Conservation (phyloP, 2,113 vertebrate species). For the Amphiprion percula region DNA sequence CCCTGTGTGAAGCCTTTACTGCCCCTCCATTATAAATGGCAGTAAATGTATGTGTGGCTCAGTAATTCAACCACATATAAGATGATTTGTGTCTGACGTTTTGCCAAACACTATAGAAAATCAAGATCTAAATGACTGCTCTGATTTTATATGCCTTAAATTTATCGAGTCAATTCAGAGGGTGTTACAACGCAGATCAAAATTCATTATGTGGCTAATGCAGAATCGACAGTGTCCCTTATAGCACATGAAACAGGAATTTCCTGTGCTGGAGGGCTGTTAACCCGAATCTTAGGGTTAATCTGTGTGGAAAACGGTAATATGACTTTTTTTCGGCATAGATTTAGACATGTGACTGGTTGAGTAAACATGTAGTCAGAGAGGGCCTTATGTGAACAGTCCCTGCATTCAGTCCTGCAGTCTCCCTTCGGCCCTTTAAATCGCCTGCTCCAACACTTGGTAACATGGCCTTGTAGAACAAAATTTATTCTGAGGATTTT, state of each 20-base stretch:
- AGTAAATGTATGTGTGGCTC: slow-evolving; percentile 39
- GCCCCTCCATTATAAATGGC: slow-evolving; percentile 33
- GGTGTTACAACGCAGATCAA: slow-evolving; percentile 48
- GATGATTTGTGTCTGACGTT: slow-evolving; percentile 22
- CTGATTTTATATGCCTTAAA: slow-evolving; percentile 48
- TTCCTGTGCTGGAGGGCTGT: slow-evolving; percentile 75
- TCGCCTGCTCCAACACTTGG: slow-evolving; percentile 60
- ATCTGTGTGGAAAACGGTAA: slow-evolving; percentile 79
- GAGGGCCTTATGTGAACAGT: slow-evolving; percentile 69
- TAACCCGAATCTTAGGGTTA: slow-evolving; percentile 82
- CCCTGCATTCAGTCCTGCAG: slow-evolving; percentile 76
- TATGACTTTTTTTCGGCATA: slow-evolving; percentile 68
- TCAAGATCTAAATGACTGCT: slow-evolving; percentile 34
- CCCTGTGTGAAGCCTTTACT: slow-evolving; percentile 38
- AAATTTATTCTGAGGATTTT: slow-evolving; percentile 33
- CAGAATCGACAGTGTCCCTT: slow-evolving; percentile 45
- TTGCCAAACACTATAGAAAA: slow-evolving; percentile 30
- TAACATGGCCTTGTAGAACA: slow-evolving; percentile 75
- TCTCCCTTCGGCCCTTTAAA: slow-evolving; percentile 60
- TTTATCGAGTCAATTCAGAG: slow-evolving; percentile 39
- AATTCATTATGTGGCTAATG: slow-evolving; percentile 42
- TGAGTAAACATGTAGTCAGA: slow-evolving; percentile 80
- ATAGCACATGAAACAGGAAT: slow-evolving; percentile 70
- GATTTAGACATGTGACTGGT: slow-evolving; percentile 75
- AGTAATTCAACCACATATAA: slow-evolving; percentile 14